phyloP scores from a whole-genome alignment of 2,797 vertebrate species.

The Hippocampus kuda region DNA sequence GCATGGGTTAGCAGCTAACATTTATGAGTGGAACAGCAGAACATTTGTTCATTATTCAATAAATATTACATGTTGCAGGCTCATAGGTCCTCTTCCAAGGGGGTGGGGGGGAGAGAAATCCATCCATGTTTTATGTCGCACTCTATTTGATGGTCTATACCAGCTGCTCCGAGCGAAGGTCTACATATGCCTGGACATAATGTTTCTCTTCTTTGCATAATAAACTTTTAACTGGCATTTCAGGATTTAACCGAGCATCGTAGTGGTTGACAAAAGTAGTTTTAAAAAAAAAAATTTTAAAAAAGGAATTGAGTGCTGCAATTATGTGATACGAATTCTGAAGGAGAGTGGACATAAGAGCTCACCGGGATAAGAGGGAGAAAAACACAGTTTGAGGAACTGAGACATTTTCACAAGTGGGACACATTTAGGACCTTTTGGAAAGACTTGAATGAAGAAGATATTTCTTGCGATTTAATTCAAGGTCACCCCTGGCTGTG shows the following conservation, averaged over 20 bases:
- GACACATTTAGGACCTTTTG: background rate
- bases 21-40: background rate
- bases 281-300: no score
- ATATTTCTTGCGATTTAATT: background rate
- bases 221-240: constrained; percentile 1
- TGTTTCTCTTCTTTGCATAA: background rate
- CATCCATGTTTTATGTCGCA: background rate
- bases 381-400: background rate
- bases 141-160: background rate
- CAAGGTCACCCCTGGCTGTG: background rate
- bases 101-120: no score
- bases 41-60: background rate
- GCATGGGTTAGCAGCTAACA: background rate
- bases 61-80: background rate
- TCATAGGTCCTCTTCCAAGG: background rate
- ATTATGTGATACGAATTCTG: background rate
- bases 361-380: background rate
- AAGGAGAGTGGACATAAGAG: background rate
- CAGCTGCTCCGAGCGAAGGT: background rate
- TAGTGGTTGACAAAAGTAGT: background rate
- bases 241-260: background rate
- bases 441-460: background rate
- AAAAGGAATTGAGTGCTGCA: background rate
- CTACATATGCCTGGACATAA: background rate
- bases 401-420: background rate